Percentiles rank a stretch among this genome's conserved stretches.
phyloP scores from a whole-genome alignment of 2,113 vertebrate genomes.

The Trogon surrucura region DNA sequence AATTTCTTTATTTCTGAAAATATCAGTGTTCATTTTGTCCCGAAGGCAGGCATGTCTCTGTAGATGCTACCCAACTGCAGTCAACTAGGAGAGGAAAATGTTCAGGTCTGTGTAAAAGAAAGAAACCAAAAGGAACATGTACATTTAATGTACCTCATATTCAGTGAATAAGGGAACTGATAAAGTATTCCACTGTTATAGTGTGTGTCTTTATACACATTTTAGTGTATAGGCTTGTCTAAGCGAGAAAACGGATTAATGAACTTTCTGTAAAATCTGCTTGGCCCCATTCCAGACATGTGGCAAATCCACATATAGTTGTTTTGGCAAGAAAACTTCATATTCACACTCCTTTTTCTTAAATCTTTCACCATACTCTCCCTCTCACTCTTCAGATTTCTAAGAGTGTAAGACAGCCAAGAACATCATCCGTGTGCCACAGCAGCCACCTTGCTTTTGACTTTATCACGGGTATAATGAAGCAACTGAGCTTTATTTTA shows the following conservation, averaged over 20 bases:
- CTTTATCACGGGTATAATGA: neutral
- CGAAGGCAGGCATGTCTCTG: neutral
- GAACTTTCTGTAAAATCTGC: neutral
- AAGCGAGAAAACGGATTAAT: neutral
- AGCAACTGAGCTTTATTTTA: neutral
- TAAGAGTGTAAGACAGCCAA: neutral
- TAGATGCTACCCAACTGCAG: neutral
- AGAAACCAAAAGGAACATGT: neutral
- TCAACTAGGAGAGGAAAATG: neutral
- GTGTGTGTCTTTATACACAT: neutral
- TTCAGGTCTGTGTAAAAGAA: neutral
- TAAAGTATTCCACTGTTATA: neutral
- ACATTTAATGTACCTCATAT: neutral
- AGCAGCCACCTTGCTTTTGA: neutral
- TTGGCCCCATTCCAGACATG: neutral
- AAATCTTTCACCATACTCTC: neutral
- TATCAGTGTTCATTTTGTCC: neutral
- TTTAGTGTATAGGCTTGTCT: neutral
- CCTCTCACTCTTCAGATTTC: neutral
- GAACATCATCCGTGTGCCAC: accelerated
- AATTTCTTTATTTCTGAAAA: neutral
- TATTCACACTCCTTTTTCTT: neutral
- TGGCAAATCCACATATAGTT: neutral
- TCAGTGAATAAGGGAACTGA: neutral
- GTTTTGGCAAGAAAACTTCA: slow-evolving; percentile 1